Evolutionary conservation across 1,140 invertebrate genomes (phyloP).

Genomic region (Drosophila pallidifrons): DNA sequence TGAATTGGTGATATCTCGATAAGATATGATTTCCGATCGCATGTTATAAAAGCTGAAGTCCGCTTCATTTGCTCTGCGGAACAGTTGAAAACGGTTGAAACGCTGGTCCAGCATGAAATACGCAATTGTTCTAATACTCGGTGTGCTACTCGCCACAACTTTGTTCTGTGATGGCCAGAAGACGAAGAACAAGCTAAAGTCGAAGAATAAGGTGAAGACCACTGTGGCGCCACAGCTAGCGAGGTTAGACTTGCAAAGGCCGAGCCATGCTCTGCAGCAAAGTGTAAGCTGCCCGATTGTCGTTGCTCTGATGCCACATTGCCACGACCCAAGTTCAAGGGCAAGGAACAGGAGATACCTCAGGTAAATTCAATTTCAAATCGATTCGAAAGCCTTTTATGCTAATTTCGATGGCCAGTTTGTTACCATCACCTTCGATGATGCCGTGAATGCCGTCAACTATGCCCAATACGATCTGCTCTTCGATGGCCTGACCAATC

Average conservation of each 20-base stretch:
- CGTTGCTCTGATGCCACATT: constrained; percentile 85
- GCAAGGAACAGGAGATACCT: constrained; percentile 82
- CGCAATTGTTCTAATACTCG: constrained; percentile 51
- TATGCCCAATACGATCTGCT: constrained; percentile 88
- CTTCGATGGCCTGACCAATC: constrained; percentile 87
- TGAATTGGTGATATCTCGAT: constrained; percentile 40
- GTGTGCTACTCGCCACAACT: constrained; percentile 40
- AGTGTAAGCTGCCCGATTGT: constrained; percentile 86
- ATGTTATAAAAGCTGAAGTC: constrained; percentile 62
- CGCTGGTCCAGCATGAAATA: constrained; percentile 54
- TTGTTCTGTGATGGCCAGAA: constrained; percentile 39
- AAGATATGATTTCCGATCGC: constrained; percentile 47
- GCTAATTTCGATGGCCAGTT: constrained; percentile 35
- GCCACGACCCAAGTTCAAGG: constrained; percentile 69
- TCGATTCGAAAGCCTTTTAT: background rate
- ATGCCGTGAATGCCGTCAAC: constrained; percentile 89
- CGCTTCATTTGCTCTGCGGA: background rate
- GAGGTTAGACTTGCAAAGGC: constrained; percentile 46
- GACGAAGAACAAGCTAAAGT: constrained; percentile 46
- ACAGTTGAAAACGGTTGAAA: constrained; percentile 20
- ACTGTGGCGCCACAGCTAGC: constrained; percentile 12
- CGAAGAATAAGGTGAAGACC: constrained; percentile 48
- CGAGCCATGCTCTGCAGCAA: constrained; percentile 47
- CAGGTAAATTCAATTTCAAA: constrained; percentile 55
- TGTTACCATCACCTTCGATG: constrained; percentile 89